Percentiles rank a stretch among this genome's conserved stretches.
Conservation (phyloP, 2,113 vertebrate genomes). For the Gracilinanus agilis region DNA sequence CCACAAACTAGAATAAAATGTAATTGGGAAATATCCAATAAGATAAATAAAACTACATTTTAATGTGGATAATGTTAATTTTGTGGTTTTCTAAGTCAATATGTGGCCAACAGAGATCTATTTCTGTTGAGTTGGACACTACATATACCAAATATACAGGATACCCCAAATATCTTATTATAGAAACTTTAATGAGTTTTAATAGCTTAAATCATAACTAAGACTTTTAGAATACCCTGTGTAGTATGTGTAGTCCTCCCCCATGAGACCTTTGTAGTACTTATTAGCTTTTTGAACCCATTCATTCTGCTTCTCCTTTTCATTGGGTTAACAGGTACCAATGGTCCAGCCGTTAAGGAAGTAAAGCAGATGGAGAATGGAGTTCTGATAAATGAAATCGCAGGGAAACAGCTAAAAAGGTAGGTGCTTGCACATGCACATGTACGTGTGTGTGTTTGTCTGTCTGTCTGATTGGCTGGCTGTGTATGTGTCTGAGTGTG, state of each 20-base stretch:
- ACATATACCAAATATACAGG: not conserved
- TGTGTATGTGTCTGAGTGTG: not conserved
- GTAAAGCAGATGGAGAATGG: conserved; percentile 88
- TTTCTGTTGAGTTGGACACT: not conserved
- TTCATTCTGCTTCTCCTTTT: not conserved
- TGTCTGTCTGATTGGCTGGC: too few relatives aligned
- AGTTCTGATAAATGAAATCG: conserved; percentile 73
- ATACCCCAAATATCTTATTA: not conserved
- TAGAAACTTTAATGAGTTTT: not conserved
- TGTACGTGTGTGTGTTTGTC: not conserved
- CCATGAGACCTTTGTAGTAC: not conserved
- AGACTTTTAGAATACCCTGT: not conserved
- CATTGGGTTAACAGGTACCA: conserved; percentile 70
- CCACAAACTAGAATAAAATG: not conserved
- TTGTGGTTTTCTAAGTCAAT: not conserved
- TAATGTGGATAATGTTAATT: not conserved
- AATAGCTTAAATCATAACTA: not conserved
- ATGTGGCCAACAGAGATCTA: not conserved
- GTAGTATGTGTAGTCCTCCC: not conserved
- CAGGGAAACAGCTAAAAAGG: conserved; percentile 79
- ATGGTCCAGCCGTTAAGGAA: conserved; percentile 78
- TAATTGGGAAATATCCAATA: not conserved
- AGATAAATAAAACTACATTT: not conserved
- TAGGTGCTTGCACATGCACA: conserved; percentile 51
- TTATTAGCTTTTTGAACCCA: not conserved